Base-by-base conservation (phyloP, 2,113 vertebrate species). In the Laticauda laticaudata region DNA sequence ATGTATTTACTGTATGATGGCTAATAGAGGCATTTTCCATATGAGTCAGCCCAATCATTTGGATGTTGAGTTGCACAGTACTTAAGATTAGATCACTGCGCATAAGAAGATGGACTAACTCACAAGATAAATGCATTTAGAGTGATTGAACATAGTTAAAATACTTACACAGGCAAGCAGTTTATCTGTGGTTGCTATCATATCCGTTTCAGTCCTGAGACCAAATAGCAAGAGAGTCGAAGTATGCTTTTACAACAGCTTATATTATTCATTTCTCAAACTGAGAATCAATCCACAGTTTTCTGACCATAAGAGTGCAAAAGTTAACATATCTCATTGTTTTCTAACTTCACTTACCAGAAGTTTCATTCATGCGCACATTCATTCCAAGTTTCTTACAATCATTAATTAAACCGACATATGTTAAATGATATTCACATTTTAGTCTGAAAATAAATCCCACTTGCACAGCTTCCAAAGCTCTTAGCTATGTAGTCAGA, bases 371-470 rank as follows among this genome's bases (percentile, higher is more conserved):
- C 0, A 0, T 51, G 15, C 11, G 7, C 2, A 14, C 39, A 43
- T 23, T 39, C 69, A 54, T 34, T 3, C 29, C 69, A 56, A 43
- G 48, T 29, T 61, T 34, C 53, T 93, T 89, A 93, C 55, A 26
- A 75, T 94, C 57, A 89, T 90, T 4, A 0, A 89, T 81, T 59
- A 48, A 92, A n/a, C 29, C 12, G 34, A 88, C 34, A 91, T 87
- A 59, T 57, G 34, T 20, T 45, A 51, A 90, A 93, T 45, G 90
- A 0, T 64, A 90, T 0, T 0, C 0, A 24, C 53, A 93, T 94
- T 87, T 81, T 90, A 89, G n/a, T 81, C 48, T 39, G 88, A 91
- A 95, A 95, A 87, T 89, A 94, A 94, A 15, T 43, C 51, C 4
- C n/a, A 85, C 64, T 81, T 89, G 90, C 23, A 88, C 4, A 88